phyloP scores from a whole-genome alignment of 2,888 invertebrate genomes.

The Tigriopus californicus region DNA sequence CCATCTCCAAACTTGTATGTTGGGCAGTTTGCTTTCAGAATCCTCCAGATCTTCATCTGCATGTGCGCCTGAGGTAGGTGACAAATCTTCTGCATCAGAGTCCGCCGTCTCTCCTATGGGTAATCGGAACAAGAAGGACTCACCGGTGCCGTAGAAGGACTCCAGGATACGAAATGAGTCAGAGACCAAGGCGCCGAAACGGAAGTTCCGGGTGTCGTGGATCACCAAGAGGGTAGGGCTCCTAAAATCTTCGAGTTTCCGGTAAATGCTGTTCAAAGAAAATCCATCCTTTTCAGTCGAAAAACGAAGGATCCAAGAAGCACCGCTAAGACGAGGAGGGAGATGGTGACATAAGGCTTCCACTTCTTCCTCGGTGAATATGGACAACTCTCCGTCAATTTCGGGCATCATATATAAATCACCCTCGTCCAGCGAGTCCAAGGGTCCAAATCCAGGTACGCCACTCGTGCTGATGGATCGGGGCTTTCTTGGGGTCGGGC shows the following conservation, averaged over 20 bases:
- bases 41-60: no score
- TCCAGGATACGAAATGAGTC: neutral
- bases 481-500: neutral
- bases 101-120: no score
- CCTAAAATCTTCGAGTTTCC: conserved; percentile 1
- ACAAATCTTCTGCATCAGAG: no score
- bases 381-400: no score
- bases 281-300: conserved; percentile 10
- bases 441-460: no score
- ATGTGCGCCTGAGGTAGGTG: no score
- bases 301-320: neutral
- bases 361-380: no score
- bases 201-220: neutral
- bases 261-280: neutral
- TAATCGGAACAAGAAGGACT: conserved; percentile 2
- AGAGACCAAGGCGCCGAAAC: conserved; percentile 1
- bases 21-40: neutral
- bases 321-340: neutral
- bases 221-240: conserved; percentile 1
- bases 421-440: no score
- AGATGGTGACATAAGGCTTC: neutral
- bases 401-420: no score
- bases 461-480: no score
- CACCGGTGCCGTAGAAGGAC: conserved; percentile 1
- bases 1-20: conserved; percentile 5